Evolutionary conservation across 1,140 invertebrate species (phyloP), one percentile per base, ranked within the genome.

Genomic region (Euwallacea similis): DNA sequence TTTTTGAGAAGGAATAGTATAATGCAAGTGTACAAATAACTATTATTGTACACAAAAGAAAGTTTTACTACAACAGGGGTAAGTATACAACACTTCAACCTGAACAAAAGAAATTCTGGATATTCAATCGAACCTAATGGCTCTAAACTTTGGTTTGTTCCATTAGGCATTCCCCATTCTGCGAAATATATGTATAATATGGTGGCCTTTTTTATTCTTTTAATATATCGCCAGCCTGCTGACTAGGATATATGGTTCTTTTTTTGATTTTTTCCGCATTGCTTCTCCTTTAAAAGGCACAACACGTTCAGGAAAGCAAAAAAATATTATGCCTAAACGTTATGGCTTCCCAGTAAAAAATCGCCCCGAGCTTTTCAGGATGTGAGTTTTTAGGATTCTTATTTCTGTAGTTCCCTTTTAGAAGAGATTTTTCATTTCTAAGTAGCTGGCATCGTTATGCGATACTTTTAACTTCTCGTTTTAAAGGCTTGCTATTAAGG

Each of bases 161-260:
- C 64, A 56, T 66, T 41, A 67, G 43, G 15, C 50, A 33, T 67
- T 67, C 54, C 11, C 7, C 15, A 11, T 44, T 33, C 41, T 67
- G 10, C 55, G 15, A 58, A n/a, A 67, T 58, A 59, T 67, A 59
- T 58, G 55, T 67, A 33, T 67, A 67, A 58, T 67, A 33, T 42
- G 11, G 54, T 58, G 42, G 63, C 42, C 44, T 62, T 63, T 63
- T 70, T 69, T 55, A 62, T 63, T 70, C 68, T 70, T 70, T 70
- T 64, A 70, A 70, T 70, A 70, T 63, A 70, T 70, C 47, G 60
- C 50, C 68, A 63, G 46, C 68, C 68, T 16, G 68, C 60, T 70
- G 68, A 70, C 68, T 70, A 44, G 21, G 41, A 69, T 69, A 69
- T 69, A 69, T 69, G 58, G 46, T 50, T 43, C 43, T 50, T 68